Percentiles rank a stretch among this genome's conserved stretches.
phyloP scores from a whole-genome alignment of 2,888 invertebrate species.

The Dryobota labecula region DNA sequence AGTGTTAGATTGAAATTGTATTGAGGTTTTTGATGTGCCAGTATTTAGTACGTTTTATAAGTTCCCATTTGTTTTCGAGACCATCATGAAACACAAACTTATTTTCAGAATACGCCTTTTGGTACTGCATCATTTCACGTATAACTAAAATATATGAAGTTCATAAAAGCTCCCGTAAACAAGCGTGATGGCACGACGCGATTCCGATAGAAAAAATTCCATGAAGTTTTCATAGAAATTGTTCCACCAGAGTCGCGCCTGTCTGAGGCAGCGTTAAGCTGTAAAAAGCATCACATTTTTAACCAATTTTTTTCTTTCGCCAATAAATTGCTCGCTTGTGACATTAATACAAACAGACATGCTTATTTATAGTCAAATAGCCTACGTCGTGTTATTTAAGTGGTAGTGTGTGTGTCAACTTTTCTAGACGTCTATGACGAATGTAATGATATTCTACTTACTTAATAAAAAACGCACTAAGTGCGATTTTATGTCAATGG shows the following conservation, averaged over 20 bases:
- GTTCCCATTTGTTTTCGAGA: background rate
- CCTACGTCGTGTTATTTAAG: background rate
- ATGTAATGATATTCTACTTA: slow-evolving; percentile 24
- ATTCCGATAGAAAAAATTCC: too few relatives aligned
- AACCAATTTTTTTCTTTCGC: background rate
- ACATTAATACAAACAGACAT: background rate
- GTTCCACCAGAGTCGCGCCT: too few relatives aligned
- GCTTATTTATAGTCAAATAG: slow-evolving; percentile 4
- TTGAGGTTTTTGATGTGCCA: background rate
- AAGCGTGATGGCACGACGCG: too few relatives aligned
- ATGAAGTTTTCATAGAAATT: too few relatives aligned
- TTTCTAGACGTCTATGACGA: slow-evolving; percentile 40
- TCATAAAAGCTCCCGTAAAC: too few relatives aligned
- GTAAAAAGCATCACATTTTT: background rate
- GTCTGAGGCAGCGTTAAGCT: too few relatives aligned
- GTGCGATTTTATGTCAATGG: slow-evolving; percentile 16
- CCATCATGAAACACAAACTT: background rate
- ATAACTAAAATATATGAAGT: background rate
- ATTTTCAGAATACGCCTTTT: background rate
- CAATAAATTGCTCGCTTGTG: background rate
- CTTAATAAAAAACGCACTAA: slow-evolving; percentile 17
- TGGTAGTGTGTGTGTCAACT: slow-evolving; percentile 20
- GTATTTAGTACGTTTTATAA: background rate
- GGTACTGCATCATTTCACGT: background rate
- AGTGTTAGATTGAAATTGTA: slow-evolving; percentile 13